phyloP scores from a whole-genome alignment of 2,797 vertebrate genomes.

The Chiloscyllium punctatum region DNA sequence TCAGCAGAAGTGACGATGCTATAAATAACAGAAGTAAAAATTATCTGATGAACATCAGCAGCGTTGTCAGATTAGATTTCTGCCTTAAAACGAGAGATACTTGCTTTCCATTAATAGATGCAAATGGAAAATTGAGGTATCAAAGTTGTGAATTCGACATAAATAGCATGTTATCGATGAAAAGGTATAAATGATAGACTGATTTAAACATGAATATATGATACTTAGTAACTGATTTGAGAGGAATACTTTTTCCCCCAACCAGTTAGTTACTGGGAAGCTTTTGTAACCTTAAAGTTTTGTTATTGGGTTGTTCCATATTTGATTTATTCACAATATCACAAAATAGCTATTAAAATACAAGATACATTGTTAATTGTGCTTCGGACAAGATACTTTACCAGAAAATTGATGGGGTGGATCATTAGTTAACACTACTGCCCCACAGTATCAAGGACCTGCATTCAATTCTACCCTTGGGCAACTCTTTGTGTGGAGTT shows the following conservation, averaged over 20 bases:
- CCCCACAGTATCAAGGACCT: too few relatives aligned
- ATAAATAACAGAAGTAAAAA: background rate
- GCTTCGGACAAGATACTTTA: background rate
- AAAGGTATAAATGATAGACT: background rate
- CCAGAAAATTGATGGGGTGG: background rate
- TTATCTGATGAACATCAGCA: slow-evolving; percentile 8
- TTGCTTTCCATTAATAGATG: background rate
- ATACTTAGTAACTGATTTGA: background rate
- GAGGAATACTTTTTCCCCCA: background rate
- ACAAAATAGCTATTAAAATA: background rate
- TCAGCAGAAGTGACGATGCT: background rate
- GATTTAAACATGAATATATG: background rate
- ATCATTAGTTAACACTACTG: too few relatives aligned
- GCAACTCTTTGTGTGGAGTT: too few relatives aligned
- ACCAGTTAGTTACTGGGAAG: background rate
- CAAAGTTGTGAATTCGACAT: background rate
- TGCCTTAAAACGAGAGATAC: background rate
- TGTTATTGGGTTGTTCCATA: background rate
- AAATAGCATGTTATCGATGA: background rate
- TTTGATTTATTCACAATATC: background rate
- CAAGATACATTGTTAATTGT: background rate
- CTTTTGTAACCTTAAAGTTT: background rate
- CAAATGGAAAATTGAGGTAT: background rate
- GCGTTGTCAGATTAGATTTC: background rate
- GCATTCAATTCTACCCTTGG: too few relatives aligned